Percentiles rank a stretch among this genome's conserved stretches.
These are phyloP conservation scores for Leptinotarsa lineolata DNA, from an alignment of 1,140 invertebrate species.

Conservation along the genomic window DNA sequence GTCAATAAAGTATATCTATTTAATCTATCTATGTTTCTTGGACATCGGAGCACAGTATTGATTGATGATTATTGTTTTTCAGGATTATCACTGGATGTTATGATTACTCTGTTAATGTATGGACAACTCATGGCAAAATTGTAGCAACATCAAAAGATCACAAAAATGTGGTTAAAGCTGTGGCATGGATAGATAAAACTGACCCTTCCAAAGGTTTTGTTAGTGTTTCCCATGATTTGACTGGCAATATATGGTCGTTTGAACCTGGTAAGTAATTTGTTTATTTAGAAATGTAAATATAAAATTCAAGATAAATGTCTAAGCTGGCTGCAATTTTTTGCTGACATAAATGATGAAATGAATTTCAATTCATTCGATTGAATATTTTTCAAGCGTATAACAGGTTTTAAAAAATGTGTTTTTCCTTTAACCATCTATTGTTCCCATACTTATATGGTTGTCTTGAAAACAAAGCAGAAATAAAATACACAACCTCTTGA, in stretches of 20 bases:
- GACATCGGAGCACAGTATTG: background rate
- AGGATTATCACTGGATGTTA: conserved; percentile 95
- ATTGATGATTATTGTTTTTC: conserved; percentile 38
- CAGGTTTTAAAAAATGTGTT: no score
- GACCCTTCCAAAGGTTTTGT: conserved; percentile 72
- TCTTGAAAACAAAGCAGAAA: no score
- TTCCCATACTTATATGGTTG: no score
- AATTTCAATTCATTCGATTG: no score
- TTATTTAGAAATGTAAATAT: background rate
- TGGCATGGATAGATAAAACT: conserved; percentile 79
- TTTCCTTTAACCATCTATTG: no score
- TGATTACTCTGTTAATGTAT: conserved; percentile 90
- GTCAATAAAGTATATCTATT: no score
- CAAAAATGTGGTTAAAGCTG: conserved; percentile 73
- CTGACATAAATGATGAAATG: no score
- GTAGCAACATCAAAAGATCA: conserved; percentile 85
- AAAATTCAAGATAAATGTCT: background rate
- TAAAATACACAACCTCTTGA: no score
- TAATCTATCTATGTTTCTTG: background rate
- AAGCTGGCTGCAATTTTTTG: no score
- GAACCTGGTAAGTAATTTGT: conserved; percentile 59
- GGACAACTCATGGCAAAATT: conserved; percentile 83
- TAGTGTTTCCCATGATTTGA: conserved; percentile 91
- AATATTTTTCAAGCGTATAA: no score
- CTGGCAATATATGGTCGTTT: conserved; percentile 89